phyloP scores from a whole-genome alignment of 2,113 vertebrate genomes.

The Cyprinodon tularosa region DNA sequence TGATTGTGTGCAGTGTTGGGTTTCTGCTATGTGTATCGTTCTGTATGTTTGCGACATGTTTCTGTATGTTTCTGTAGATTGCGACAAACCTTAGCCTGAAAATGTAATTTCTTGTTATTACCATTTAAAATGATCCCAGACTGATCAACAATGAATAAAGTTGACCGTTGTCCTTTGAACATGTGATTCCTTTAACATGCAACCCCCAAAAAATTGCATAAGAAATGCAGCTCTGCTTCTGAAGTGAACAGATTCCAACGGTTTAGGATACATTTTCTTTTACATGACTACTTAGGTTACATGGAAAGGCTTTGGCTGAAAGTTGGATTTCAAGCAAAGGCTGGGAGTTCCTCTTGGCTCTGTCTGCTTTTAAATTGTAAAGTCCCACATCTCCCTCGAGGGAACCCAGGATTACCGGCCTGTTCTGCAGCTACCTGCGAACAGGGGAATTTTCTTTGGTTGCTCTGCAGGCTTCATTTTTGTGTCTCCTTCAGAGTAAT shows the following conservation, averaged over 20 bases:
- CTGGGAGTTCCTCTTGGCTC: conserved; percentile 51
- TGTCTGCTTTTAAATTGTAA: conserved; percentile 53
- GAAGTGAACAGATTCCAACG: not conserved
- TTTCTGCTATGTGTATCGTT: not conserved
- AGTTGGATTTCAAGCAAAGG: conserved; percentile 48
- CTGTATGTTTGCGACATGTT: not conserved
- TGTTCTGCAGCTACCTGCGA: conserved; percentile 49
- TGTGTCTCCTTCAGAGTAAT: conserved; percentile 12
- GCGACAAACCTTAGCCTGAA: too few relatives aligned
- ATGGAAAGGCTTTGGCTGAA: conserved; percentile 23
- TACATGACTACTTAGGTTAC: conserved; percentile 45
- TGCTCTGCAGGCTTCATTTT: conserved; percentile 13
- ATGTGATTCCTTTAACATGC: not conserved
- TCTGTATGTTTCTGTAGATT: not conserved
- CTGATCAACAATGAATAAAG: not conserved
- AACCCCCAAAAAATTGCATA: conserved; percentile 7
- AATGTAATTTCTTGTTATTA: too few relatives aligned
- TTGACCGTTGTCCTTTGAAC: conserved; percentile 1
- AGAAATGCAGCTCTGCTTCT: not conserved
- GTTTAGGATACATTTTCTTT: conserved; percentile 19
- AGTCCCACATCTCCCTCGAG: conserved; percentile 50
- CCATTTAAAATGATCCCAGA: not conserved
- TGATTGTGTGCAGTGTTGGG: too few relatives aligned
- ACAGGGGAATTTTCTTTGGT: conserved; percentile 24
- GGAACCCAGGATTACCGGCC: conserved; percentile 46